Base-by-base conservation (phyloP, 1,140 invertebrate species). In the Apocrypta bakeri region DNA sequence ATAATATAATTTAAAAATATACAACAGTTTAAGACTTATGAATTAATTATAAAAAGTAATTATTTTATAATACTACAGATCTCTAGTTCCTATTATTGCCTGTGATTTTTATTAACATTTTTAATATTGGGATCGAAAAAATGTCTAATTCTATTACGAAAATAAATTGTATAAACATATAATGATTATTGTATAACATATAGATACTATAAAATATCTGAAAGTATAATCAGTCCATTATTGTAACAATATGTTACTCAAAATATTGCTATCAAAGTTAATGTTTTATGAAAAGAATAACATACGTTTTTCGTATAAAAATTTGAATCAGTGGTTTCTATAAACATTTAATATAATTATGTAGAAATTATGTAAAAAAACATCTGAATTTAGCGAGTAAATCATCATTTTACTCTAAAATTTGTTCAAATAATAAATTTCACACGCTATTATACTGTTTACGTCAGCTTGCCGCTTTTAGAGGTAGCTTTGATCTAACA, bases 401-500 rank as follows among this genome's bases (percentile, higher is more conserved):
- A 2, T 37, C 21, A 42, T 48, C n/a, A 17, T 48, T 12, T 48
- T 7, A n/a, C 21, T 56, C 7, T 1, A 56, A 56, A 56, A 56
- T 56, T 37, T 56, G 17, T 68, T 14, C 27, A 68, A 68, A 68
- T 9, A 7, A 68, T 7, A 21, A n/a, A 56, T 68, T 31, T 68
- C 4, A 68, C 27, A 68, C 24, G 24, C n/a, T 68, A 68, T 72
- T 61, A 6, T 82, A 81, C 74, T 82, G 72, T 37, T 48, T 83
- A 48, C 69, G 84, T 91, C 88, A 91, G 85, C 89, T 90, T 37
- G 84, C 68, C 77, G 86, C 84, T 82, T 88, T 90, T 0, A 64
- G 64, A 1, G 85, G 80, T 64, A 88, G 83, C 71, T 89, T 90
- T 8, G 89, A 89, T 76, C 92, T 91, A n/a, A 97, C 88, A 68